These are phyloP conservation scores for Paralvinella palmiformis DNA, from an alignment of 1,140 invertebrate genomes.

Conservation along the genomic window DNA sequence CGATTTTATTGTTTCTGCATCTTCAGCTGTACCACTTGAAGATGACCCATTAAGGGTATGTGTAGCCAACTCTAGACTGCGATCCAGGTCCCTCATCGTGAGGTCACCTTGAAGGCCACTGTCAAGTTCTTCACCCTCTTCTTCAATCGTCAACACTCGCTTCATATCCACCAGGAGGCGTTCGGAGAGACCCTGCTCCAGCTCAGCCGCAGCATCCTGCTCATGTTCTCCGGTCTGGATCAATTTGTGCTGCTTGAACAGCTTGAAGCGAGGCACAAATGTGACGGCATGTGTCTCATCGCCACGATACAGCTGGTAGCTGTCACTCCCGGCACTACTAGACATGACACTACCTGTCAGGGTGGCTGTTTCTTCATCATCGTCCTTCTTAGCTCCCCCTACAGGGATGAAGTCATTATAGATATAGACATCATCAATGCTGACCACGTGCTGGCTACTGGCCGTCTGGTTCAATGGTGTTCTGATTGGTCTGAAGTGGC, in stretches of 20 bases:
- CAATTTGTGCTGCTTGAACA: constrained; percentile 56
- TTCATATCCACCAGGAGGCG: not conserved
- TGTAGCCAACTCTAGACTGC: no score
- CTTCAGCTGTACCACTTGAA: no score
- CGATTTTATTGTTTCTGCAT: no score
- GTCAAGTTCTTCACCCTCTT: constrained; percentile 15
- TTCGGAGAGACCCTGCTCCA: not conserved
- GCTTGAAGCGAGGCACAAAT: constrained; percentile 55
- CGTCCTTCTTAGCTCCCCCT: not conserved
- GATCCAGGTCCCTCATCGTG: no score
- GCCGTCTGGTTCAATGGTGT: not conserved
- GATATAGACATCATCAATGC: no score
- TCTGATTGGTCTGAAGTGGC: not conserved
- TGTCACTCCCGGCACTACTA: not conserved
- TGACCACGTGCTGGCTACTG: not conserved
- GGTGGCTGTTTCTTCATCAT: not conserved
- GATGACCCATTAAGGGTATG: no score
- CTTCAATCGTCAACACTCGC: not conserved
- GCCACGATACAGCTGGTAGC: not conserved
- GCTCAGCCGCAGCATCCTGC: not conserved
- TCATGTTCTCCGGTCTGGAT: constrained; percentile 55
- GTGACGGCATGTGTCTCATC: constrained; percentile 32
- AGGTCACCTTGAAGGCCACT: no score
- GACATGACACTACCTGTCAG: not conserved
- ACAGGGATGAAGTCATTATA: no score